A percentile compares a stretch with the other conserved stretches of the same genome.
Evolutionary conservation across 2,797 vertebrate species (phyloP).

Genomic region (Parambassis ranga): DNA sequence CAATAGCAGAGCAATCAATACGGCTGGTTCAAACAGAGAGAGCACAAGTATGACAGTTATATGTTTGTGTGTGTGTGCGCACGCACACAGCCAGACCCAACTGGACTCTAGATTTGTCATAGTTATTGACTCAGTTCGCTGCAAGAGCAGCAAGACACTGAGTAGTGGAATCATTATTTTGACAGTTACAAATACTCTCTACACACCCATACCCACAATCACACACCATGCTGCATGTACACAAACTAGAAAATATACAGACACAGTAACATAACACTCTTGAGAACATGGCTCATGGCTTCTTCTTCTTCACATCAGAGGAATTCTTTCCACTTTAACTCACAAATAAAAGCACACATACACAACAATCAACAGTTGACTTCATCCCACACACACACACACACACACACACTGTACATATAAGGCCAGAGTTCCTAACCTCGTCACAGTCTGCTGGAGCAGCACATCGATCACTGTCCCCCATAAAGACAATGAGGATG

Average conservation of each 20-base stretch:
- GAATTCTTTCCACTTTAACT: conserved; percentile 13
- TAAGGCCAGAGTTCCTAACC: conserved; percentile 63
- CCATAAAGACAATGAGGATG: conserved; percentile 55
- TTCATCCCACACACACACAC: conserved; percentile 31
- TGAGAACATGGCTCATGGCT: background rate
- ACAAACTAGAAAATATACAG: background rate
- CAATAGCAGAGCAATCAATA: conserved; percentile 59
- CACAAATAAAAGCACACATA: conserved; percentile 13
- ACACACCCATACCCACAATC: background rate
- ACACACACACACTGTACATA: conserved; percentile 15
- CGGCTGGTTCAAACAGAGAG: conserved; percentile 41
- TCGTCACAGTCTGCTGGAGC: conserved; percentile 61
- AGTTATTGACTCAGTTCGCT: conserved; percentile 59
- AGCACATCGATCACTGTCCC: conserved; percentile 69
- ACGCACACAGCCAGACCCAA: conserved; percentile 18
- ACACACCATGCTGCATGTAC: background rate
- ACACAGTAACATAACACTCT: conserved; percentile 20
- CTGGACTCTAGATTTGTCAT: conserved; percentile 55
- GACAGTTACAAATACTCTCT: conserved; percentile 59
- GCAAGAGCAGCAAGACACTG: conserved; percentile 55
- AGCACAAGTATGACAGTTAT: conserved; percentile 31
- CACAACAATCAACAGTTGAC: conserved; percentile 29
- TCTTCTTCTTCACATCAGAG: conserved; percentile 29
- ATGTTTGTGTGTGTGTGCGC: conserved; percentile 19
- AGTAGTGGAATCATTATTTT: conserved; percentile 62